Percentiles rank a stretch among this genome's conserved stretches.
Conservation (phyloP, 2,888 invertebrate species). For the Seladonia tumulorum region DNA sequence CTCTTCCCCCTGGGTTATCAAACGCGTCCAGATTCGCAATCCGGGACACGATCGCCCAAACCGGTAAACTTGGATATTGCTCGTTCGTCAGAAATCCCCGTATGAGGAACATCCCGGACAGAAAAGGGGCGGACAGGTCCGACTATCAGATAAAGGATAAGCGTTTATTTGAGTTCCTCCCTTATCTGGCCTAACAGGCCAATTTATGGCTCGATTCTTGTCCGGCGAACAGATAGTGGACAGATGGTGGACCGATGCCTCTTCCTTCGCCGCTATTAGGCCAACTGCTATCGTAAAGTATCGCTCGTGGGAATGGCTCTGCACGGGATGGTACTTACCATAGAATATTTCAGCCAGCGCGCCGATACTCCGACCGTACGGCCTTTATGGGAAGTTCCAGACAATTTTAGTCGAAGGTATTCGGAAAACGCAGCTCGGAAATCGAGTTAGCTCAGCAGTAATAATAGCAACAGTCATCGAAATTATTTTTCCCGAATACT, state of each 20-base stretch:
- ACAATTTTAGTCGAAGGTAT: neutral
- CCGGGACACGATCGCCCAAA: conserved; percentile 3
- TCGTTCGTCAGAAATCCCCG: conserved; percentile 37
- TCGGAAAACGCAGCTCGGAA: neutral
- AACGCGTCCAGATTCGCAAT: conserved; percentile 19
- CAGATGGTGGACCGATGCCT: conserved; percentile 37
- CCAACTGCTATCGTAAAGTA: conserved; percentile 23
- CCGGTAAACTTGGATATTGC: conserved; percentile 31
- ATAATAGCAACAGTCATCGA: neutral
- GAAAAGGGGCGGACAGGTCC: conserved; percentile 3
- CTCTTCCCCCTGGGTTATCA: conserved; percentile 47
- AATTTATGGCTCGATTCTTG: conserved; percentile 57
- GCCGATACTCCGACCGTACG: neutral
- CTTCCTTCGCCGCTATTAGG: neutral
- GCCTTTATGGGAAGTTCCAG: neutral
- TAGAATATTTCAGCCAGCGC: neutral
- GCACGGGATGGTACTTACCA: neutral
- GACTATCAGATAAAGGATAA: conserved; percentile 54
- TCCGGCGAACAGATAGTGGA: conserved; percentile 26
- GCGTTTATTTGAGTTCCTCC: conserved; percentile 51
- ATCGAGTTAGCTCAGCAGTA: neutral
- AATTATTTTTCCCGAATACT: too few species aligned
- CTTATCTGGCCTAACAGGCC: conserved; percentile 55
- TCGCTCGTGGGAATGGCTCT: neutral
- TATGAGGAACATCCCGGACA: conserved; percentile 15